Conservation (phyloP, 2,113 vertebrate species). For the Arenaria interpres region DNA sequence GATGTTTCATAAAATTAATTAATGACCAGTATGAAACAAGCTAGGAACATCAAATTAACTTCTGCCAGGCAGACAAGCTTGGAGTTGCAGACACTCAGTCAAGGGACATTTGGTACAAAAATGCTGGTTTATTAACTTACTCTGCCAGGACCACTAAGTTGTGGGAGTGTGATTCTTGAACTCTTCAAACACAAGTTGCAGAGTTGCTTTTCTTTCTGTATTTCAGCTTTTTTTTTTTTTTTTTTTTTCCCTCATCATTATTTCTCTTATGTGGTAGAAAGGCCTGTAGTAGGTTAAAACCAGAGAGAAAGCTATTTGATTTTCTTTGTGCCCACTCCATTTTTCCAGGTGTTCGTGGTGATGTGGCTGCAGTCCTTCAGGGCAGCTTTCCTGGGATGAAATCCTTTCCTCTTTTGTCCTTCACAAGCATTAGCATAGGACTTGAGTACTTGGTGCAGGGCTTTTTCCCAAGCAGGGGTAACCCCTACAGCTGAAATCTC, state of each 20-base stretch:
- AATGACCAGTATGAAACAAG: neutral
- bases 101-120: neutral
- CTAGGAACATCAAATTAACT: neutral
- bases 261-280: neutral
- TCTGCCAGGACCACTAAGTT: neutral
- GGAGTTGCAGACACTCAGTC: neutral
- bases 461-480: neutral
- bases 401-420: neutral
- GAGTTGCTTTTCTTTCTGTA: neutral
- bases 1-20: neutral
- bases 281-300: neutral
- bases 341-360: neutral
- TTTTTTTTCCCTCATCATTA: neutral
- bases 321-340: neutral
- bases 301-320: neutral
- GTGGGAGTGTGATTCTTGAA: neutral
- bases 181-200: neutral
- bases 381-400: neutral
- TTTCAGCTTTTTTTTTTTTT: neutral
- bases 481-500: neutral
- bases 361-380: neutral
- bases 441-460: rapidly evolving
- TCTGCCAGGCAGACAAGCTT: neutral
- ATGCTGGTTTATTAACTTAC: neutral
- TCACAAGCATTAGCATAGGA: neutral